Conservation (phyloP, 1,140 invertebrate species). For the Drosophila tropicalis region DNA sequence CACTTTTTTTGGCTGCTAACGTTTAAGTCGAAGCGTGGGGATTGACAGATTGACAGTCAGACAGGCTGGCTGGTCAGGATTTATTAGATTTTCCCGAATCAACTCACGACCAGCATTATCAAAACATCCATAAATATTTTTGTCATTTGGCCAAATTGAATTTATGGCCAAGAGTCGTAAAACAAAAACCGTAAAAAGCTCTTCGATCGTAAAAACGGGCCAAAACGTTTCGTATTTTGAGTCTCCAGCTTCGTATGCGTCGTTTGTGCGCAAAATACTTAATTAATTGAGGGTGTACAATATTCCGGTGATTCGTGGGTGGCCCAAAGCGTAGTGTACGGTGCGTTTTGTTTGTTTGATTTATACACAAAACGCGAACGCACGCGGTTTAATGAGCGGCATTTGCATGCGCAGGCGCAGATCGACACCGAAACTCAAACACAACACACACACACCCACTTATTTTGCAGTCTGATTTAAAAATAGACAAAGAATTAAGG, state of each 20-base stretch:
- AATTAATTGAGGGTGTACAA: slow-evolving; percentile 63
- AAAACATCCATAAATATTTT: slow-evolving; percentile 80
- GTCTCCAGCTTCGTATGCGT: slow-evolving; percentile 46
- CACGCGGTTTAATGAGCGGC: slow-evolving; percentile 60
- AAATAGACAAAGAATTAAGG: slow-evolving; percentile 5
- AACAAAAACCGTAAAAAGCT: slow-evolving; percentile 63
- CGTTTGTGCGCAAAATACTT: slow-evolving; percentile 67
- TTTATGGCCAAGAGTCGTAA: slow-evolving; percentile 75
- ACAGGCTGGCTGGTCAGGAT: slow-evolving; percentile 32
- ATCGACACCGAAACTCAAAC: slow-evolving; percentile 11
- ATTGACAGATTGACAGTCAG: slow-evolving; percentile 10
- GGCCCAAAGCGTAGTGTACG: slow-evolving; percentile 45
- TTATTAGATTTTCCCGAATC: slow-evolving; percentile 63
- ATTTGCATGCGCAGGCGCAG: slow-evolving; percentile 64
- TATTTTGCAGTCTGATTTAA: slow-evolving; percentile 3
- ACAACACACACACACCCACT: slow-evolving; percentile 1
- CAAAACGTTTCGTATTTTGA: slow-evolving; percentile 55
- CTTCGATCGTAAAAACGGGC: slow-evolving; percentile 63
- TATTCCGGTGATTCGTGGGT: slow-evolving; percentile 57
- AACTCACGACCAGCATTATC: slow-evolving; percentile 64
- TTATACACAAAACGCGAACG: slow-evolving; percentile 65
- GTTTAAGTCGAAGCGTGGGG: slow-evolving; percentile 46
- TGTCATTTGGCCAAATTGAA: slow-evolving; percentile 62
- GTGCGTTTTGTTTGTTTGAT: slow-evolving; percentile 60
- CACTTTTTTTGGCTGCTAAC: slow-evolving; percentile 53